Percentiles rank a stretch among this genome's conserved stretches.
phyloP scores from a whole-genome alignment of 2,113 vertebrate genomes.

The Malurus alboscapulatus region DNA sequence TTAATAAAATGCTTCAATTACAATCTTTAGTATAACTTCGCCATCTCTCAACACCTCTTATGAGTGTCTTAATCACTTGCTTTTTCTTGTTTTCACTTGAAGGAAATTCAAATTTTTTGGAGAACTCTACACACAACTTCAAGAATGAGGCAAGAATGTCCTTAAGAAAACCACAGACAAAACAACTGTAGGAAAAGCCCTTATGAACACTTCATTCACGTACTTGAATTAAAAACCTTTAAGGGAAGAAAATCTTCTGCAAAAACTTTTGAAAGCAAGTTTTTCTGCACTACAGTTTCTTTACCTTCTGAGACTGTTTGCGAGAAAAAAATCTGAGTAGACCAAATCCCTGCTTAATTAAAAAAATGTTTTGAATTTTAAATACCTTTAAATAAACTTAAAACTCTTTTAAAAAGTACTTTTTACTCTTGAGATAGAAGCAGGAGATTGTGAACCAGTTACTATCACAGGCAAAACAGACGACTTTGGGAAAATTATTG shows the following conservation, averaged over 20 bases:
- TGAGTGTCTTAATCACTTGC: not conserved
- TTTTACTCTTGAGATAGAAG: not conserved
- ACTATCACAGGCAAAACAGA: not conserved
- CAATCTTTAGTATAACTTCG: not conserved
- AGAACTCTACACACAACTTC: constrained; percentile 6
- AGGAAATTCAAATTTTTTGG: not conserved
- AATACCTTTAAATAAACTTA: not conserved
- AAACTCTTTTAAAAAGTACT: not conserved
- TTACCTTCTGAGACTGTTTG: not conserved
- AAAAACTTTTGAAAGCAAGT: not conserved
- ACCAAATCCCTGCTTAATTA: not conserved
- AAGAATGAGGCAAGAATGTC: not conserved
- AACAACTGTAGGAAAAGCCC: not conserved
- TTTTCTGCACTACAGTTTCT: not conserved
- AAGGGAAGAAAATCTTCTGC: not conserved
- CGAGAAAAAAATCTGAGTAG: not conserved
- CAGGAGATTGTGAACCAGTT: not conserved
- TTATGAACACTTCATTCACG: not conserved
- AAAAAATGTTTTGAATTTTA: not conserved
- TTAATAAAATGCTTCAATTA: constrained; percentile 51
- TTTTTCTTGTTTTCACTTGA: constrained; percentile 53
- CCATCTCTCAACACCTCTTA: not conserved
- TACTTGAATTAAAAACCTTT: not conserved
- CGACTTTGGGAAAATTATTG: not conserved
- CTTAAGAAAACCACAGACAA: constrained; percentile 2